These are phyloP conservation scores for Drosophila maculinotata DNA, from an alignment of 2,888 invertebrate species.

Conservation along the genomic window DNA sequence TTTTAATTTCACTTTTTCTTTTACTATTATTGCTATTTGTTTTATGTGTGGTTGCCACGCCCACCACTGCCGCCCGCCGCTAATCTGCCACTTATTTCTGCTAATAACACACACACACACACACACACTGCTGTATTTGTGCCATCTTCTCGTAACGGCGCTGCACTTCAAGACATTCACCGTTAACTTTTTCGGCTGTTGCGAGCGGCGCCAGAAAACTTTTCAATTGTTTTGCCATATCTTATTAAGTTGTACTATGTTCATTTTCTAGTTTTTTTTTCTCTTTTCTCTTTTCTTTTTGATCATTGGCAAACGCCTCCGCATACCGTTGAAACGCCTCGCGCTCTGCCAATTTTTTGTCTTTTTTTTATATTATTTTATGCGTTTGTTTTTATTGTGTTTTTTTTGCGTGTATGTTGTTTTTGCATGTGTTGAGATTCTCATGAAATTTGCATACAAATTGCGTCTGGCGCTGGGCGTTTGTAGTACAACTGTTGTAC, in stretches of 20 bases:
- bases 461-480: slow-evolving; percentile 78
- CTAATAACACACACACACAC: slow-evolving; percentile 39
- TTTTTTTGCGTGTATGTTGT: slow-evolving; percentile 45
- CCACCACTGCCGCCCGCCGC: slow-evolving; percentile 15
- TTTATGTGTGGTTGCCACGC: slow-evolving; percentile 32
- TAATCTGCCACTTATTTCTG: slow-evolving; percentile 52
- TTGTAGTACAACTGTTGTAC: slow-evolving; percentile 38
- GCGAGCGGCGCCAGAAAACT: slow-evolving; percentile 58
- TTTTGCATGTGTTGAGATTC: slow-evolving; percentile 81
- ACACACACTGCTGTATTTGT: slow-evolving; percentile 14
- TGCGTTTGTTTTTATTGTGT: slow-evolving; percentile 38
- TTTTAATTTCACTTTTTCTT: slow-evolving; percentile 61
- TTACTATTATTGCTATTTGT: slow-evolving; percentile 62
- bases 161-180: slow-evolving; percentile 33
- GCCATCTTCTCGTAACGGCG: slow-evolving; percentile 11
- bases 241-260: slow-evolving; percentile 46
- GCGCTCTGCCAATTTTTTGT: slow-evolving; percentile 15
- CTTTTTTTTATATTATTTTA: slow-evolving; percentile 20
- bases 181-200: slow-evolving; percentile 9
- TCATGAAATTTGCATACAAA: slow-evolving; percentile 84
- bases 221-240: slow-evolving; percentile 57
- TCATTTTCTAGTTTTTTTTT: not conserved
- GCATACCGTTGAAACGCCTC: slow-evolving; percentile 12
- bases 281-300: slow-evolving; percentile 14
- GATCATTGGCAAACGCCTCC: slow-evolving; percentile 8